A percentile compares a stretch with the other conserved stretches of the same genome.
Conservation (phyloP, 2,797 vertebrate species). For the Salarias fasciatus region DNA sequence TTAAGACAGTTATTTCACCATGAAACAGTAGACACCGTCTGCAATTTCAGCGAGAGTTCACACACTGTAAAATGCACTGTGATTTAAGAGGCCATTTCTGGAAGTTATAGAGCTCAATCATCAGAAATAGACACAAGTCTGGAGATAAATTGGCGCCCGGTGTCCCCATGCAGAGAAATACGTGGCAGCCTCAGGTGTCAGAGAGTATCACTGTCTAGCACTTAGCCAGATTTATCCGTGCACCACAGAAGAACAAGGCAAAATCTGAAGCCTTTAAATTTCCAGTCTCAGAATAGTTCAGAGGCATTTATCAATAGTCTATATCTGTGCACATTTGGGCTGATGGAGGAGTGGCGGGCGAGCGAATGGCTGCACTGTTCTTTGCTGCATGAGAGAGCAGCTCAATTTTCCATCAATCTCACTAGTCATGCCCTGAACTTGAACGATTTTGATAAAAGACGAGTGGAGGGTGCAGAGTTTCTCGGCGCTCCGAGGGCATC, state of each 20-base stretch:
- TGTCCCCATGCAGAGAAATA: slow-evolving; percentile 84
- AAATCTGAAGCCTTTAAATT: slow-evolving; percentile 89
- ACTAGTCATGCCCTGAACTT: slow-evolving; percentile 86
- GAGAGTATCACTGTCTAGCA: slow-evolving; percentile 86
- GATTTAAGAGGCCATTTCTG: slow-evolving; percentile 95
- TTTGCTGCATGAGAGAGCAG: slow-evolving; percentile 85
- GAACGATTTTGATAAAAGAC: slow-evolving; percentile 77
- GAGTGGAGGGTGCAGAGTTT: slow-evolving; percentile 70
- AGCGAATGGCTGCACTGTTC: slow-evolving; percentile 83
- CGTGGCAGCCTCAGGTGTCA: slow-evolving; percentile 85
- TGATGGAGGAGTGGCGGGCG: slow-evolving; percentile 75
- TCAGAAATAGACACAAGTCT: slow-evolving; percentile 88
- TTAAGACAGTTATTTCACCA: slow-evolving; percentile 88
- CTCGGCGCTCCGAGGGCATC: slow-evolving; percentile 47
- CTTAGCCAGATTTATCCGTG: slow-evolving; percentile 91
- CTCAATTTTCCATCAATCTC: slow-evolving; percentile 88
- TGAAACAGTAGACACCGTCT: slow-evolving; percentile 88
- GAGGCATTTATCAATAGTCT: slow-evolving; percentile 93
- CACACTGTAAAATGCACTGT: slow-evolving; percentile 92
- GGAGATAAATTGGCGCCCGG: slow-evolving; percentile 87
- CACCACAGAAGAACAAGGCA: slow-evolving; percentile 86
- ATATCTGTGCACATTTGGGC: slow-evolving; percentile 83
- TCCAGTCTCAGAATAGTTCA: slow-evolving; percentile 89
- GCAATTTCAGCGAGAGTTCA: slow-evolving; percentile 89
- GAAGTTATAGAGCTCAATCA: slow-evolving; percentile 95